A percentile compares a stretch with the other conserved stretches of the same genome.
phyloP scores from a whole-genome alignment of 2,888 invertebrate species.

The Notodonta dromedarius region DNA sequence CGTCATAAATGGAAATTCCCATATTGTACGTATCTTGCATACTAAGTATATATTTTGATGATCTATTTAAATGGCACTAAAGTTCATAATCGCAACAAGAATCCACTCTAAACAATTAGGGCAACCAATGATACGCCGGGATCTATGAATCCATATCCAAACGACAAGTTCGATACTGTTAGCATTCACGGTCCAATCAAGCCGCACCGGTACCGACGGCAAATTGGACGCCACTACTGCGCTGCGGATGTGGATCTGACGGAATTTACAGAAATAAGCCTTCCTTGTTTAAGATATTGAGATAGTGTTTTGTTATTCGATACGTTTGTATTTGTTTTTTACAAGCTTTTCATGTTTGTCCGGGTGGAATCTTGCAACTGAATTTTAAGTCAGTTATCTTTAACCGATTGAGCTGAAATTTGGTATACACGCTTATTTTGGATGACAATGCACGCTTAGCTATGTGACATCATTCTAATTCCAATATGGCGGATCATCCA shows the following conservation, averaged over 20 bases:
- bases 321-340: neutral
- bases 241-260: slow-evolving; percentile 13
- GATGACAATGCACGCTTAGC: too few relatives aligned
- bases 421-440: too few relatives aligned
- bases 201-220: slow-evolving; percentile 42
- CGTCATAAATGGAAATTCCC: too few relatives aligned
- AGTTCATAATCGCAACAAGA: too few relatives aligned
- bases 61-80: too few relatives aligned
- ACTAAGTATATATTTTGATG: too few relatives aligned
- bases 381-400: too few relatives aligned
- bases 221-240: slow-evolving; percentile 39
- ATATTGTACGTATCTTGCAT: too few relatives aligned
- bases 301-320: neutral
- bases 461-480: too few relatives aligned
- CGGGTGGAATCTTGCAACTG: too few relatives aligned
- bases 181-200: slow-evolving; percentile 66
- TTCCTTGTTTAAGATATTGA: neutral
- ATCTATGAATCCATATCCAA: slow-evolving; percentile 37
- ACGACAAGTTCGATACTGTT: slow-evolving; percentile 46
- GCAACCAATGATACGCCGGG: slow-evolving; percentile 19
- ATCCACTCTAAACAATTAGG: neutral
- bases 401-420: too few relatives aligned
- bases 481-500: too few relatives aligned
- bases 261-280: slow-evolving; percentile 15
- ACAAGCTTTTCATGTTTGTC: neutral